Base-by-base conservation (phyloP, 1,140 invertebrate species). In the Caenorhabditis brenneri region DNA sequence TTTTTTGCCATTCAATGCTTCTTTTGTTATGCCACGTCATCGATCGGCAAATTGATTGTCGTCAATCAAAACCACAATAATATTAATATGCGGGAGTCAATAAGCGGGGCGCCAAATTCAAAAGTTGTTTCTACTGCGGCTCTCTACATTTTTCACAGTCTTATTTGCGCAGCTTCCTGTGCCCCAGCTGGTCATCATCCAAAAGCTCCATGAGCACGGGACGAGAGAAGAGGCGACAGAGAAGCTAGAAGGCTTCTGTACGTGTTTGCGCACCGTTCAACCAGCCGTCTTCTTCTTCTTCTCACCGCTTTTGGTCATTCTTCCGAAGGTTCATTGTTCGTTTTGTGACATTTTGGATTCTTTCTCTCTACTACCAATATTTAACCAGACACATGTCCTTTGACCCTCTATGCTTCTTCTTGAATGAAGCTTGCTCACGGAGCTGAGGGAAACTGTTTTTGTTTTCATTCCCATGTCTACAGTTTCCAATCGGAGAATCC, bases 51-150 rank as follows among this genome's bases (percentile, higher is more conserved):
- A n/a, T n/a, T 58, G 0, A 12, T 9, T 33, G 22, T 33, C 22
- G 31, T n/a, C 36, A 39, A 74, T 74, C 65, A 39, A 74, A 74
- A 74, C 24, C 65, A 74, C 36, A 74, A 74, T 74, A 74, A 74
- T 74, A 74, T 74, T 74, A 74, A 74, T 74, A 74, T 74, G 65
- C 65, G 36, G 33, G 60, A 74, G 65, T 42, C 65, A 74, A 74
- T 74, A 74, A 74, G 36, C 65, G 65, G 53, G 36, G 33, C 65
- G 36, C n/a, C 36, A 42, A 74, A 74, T 74, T 39, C 65, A 74
- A 74, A 74, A 74, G 65, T 74, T 74, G 19, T 24, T 42, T 39
- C 29, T 42, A 6, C 39, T 39, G 65, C 65, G 36, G 36, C 36
- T 74, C 31, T 19, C 65, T 42, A 46, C 36, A 74, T 74, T 74